Evolutionary conservation across 2,113 vertebrate genomes (phyloP), one percentile per base, ranked within the genome.

Genomic region (Mustela lutreola): DNA sequence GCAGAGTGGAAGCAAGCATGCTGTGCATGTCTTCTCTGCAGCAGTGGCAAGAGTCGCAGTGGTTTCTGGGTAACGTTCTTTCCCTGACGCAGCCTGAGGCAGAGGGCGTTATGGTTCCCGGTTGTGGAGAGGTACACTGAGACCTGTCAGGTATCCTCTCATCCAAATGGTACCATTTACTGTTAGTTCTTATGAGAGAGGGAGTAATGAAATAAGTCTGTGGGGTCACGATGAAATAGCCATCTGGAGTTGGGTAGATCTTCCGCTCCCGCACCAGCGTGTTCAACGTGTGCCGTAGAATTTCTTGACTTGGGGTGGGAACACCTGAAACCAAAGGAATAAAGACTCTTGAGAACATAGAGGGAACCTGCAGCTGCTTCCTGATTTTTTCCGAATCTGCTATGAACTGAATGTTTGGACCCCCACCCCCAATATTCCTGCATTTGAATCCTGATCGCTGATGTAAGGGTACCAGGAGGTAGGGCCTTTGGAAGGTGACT

Each of bases 121-220:
- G 99, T 89, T 99, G 99, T 0, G 99, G 99, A 93, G 99, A 99
- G 98, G 99, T 99, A 98, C 99, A 99, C 97, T 99, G 99, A 98
- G 99, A 99, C 95, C 99, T 98, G 86, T 99, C 99, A 93, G 99
- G 98, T 95, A 99, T 99, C 98, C 99, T 99, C 98, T 99, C 99
- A 0, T 99, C 99, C 98, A 99, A 98, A 98, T 99, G 99, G 98
- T 99, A 99, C 99, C 99, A 99, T 98, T 99, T 99, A 97, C 99
- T 99, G 98, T 99, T 99, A 98, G 99, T 99, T 98, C 99, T 99
- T 98, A 99, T 99, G 97, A 99, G 99, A 96, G 99, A 99, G 48
- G 99, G 99, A 8, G 99, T 99, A 97, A 99, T 99, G 97, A 99
- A 99, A 97, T 99, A 99, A 33, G 99, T 99, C 98, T 99, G 99